These are phyloP conservation scores for Phylloscopus trochiloides DNA, from an alignment of 2,113 vertebrate genomes.

Conservation along the genomic window DNA sequence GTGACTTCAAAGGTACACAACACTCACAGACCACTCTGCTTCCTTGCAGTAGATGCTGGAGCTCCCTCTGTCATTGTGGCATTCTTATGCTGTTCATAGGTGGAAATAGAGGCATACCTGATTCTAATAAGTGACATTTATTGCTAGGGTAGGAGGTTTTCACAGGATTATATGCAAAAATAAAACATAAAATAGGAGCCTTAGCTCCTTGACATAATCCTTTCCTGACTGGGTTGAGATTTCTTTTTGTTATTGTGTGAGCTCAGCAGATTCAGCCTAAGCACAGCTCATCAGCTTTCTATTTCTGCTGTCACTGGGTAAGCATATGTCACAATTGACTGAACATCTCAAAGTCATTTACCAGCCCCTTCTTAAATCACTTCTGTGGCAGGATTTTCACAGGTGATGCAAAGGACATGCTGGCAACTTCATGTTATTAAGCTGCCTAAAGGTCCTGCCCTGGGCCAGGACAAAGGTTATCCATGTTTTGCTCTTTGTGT, in stretches of 20 bases:
- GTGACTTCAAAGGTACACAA: background rate
- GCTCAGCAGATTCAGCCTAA: constrained; percentile 7
- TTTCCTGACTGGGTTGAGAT: background rate
- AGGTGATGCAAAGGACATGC: background rate
- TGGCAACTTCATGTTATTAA: background rate
- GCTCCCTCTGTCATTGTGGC: background rate
- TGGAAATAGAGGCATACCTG: background rate
- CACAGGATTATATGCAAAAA: background rate
- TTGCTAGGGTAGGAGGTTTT: background rate
- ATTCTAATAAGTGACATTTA: background rate
- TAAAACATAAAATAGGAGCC: background rate
- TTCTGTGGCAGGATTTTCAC: background rate
- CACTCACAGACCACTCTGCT: background rate
- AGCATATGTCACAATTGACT: background rate
- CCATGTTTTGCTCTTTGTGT: background rate
- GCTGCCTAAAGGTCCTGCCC: background rate
- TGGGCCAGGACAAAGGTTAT: background rate
- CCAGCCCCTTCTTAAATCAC: background rate
- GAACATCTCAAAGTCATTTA: background rate
- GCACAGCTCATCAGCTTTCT: background rate
- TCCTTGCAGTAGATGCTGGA: background rate
- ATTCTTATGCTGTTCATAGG: background rate
- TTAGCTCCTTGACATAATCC: background rate
- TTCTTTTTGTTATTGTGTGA: background rate
- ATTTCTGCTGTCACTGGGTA: background rate